Conservation (phyloP, 2,888 invertebrate genomes). For the Sinelater perroti region DNA sequence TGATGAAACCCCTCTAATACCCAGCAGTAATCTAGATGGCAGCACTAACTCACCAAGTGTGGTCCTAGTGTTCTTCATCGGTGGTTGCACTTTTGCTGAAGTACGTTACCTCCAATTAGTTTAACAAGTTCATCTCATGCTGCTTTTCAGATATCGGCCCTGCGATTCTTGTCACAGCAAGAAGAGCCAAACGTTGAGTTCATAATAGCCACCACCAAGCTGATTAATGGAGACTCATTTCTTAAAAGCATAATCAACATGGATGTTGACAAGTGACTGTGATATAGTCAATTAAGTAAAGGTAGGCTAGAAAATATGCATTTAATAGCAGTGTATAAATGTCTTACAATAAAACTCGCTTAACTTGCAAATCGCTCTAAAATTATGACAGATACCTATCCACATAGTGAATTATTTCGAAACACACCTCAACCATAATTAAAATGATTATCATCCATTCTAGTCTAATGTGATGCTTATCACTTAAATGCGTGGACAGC, state of each 20-base stretch:
- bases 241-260: slow-evolving; percentile 77
- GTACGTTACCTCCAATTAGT: slow-evolving; percentile 39
- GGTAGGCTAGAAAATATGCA: too few species aligned
- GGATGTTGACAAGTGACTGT: slow-evolving; percentile 27
- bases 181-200: slow-evolving; percentile 89
- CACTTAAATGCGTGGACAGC: slow-evolving; percentile 88
- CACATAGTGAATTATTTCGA: slow-evolving; percentile 81
- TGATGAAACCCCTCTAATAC: slow-evolving; percentile 67
- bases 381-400: slow-evolving; percentile 65
- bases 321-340: neutral
- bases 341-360: slow-evolving; percentile 5
- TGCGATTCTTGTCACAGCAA: slow-evolving; percentile 77
- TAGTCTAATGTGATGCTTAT: slow-evolving; percentile 89
- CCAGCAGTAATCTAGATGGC: slow-evolving; percentile 54
- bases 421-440: slow-evolving; percentile 93
- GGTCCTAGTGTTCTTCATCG: slow-evolving; percentile 93
- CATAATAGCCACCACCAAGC: slow-evolving; percentile 88
- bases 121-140: neutral
- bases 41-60: slow-evolving; percentile 70
- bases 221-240: slow-evolving; percentile 90
- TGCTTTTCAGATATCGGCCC: slow-evolving; percentile 69
- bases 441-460: slow-evolving; percentile 98
- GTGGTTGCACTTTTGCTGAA: slow-evolving; percentile 97
- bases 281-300: too few species aligned
- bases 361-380: neutral